Conservation (phyloP, 2,113 vertebrate species). For the Sclerurus mexicanus region DNA sequence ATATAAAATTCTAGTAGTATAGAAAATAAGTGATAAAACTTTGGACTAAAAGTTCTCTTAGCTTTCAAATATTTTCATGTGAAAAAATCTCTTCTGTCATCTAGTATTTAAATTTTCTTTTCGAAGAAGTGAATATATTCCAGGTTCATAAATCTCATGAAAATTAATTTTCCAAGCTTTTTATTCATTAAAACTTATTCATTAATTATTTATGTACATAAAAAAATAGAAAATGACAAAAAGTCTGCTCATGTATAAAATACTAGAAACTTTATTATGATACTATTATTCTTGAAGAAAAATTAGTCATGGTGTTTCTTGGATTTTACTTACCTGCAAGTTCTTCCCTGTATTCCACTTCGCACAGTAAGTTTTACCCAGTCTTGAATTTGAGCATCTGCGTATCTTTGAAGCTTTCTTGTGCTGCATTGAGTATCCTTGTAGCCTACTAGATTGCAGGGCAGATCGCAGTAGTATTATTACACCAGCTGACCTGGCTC, state of each 20-base stretch:
- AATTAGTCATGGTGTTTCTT: not conserved
- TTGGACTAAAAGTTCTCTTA: not conserved
- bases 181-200: not conserved
- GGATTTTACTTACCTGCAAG: not conserved
- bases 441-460: not conserved
- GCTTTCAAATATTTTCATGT: not conserved
- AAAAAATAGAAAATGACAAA: not conserved
- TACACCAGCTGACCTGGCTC: not conserved
- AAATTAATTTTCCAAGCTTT: not conserved
- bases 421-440: fast-evolving
- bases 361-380: not conserved
- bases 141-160: not conserved
- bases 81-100: not conserved
- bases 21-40: not conserved
- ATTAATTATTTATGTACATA: not conserved
- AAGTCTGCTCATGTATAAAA: not conserved
- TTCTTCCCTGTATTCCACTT: not conserved
- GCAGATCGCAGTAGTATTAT: not conserved
- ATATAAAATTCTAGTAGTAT: not conserved
- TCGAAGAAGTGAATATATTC: not conserved
- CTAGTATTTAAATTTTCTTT: not conserved
- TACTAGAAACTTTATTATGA: not conserved
- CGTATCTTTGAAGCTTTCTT: not conserved
- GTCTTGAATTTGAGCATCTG: not conserved
- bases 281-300: not conserved